Evolutionary conservation across 2,113 vertebrate species (phyloP).

Genomic region (Aptenodytes patagonicus): DNA sequence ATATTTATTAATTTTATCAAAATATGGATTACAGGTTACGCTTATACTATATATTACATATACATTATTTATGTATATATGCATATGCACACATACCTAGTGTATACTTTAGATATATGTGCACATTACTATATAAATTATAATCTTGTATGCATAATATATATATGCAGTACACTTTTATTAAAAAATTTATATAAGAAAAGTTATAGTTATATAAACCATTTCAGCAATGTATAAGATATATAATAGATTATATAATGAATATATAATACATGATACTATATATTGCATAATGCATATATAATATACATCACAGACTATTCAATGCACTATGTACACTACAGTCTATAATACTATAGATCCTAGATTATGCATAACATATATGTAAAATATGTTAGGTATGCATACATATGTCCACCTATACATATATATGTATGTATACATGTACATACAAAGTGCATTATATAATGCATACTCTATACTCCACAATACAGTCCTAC

Average conservation of each 20-base stretch:
- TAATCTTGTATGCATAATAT: too few relatives aligned
- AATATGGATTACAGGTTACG: background rate
- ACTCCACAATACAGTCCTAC: background rate
- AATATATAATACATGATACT: too few relatives aligned
- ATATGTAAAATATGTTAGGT: background rate
- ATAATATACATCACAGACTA: background rate
- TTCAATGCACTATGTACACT: too few relatives aligned
- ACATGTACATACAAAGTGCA: background rate
- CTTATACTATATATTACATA: too few relatives aligned
- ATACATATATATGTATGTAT: background rate
- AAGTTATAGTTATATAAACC: background rate
- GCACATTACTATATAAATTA: background rate
- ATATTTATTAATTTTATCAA: background rate
- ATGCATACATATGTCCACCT: background rate
- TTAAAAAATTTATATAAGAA: background rate
- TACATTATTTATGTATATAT: background rate
- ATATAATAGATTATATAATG: too few relatives aligned
- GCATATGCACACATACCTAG: too few relatives aligned
- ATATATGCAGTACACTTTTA: background rate
- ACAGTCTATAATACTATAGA: too few relatives aligned
- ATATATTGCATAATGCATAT: background rate
- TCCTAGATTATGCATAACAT: fast-evolving
- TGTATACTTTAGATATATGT: background rate
- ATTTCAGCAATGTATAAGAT: background rate
- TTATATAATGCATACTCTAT: background rate